These are phyloP conservation scores for Thalassophryne amazonica DNA, from an alignment of 2,797 vertebrate genomes.

Conservation along the genomic window DNA sequence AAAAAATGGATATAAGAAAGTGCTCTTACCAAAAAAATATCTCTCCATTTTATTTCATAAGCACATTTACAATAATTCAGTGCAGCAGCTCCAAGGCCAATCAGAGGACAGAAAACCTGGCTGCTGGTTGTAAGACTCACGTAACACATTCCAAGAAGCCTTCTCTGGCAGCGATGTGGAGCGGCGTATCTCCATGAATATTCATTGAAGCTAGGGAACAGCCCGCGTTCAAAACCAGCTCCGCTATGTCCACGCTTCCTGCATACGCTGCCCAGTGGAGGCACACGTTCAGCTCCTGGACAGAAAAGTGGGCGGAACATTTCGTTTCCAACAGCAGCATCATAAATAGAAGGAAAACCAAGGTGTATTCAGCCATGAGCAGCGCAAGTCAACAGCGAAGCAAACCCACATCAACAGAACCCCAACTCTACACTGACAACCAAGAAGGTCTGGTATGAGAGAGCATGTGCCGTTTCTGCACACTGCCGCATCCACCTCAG, in stretches of 20 bases:
- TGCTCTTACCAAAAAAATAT: too few species aligned
- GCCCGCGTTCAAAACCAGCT: constrained; percentile 87
- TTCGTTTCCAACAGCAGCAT: constrained; percentile 11
- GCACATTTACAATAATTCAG: too few species aligned
- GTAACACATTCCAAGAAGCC: constrained; percentile 88
- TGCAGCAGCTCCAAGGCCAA: not conserved
- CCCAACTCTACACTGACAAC: too few species aligned
- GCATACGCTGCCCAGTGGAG: constrained; percentile 94
- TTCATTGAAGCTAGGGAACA: constrained; percentile 87
- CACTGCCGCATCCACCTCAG: too few species aligned
- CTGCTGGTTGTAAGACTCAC: constrained; percentile 66
- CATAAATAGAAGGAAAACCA: too few species aligned
- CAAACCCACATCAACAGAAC: too few species aligned
- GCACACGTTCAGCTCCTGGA: constrained; percentile 91
- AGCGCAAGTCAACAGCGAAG: too few species aligned
- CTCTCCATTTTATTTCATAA: too few species aligned
- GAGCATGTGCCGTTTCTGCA: too few species aligned
- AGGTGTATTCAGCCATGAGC: too few species aligned
- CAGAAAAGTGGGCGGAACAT: not conserved
- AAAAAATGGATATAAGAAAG: too few species aligned
- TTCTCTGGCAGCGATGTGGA: constrained; percentile 90
- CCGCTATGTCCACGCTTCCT: constrained; percentile 87
- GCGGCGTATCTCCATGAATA: constrained; percentile 89
- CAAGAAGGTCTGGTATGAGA: too few species aligned
- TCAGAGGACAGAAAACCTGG: not conserved